Conservation (phyloP, 2,113 vertebrate genomes). For the Delphinapterus leucas region DNA sequence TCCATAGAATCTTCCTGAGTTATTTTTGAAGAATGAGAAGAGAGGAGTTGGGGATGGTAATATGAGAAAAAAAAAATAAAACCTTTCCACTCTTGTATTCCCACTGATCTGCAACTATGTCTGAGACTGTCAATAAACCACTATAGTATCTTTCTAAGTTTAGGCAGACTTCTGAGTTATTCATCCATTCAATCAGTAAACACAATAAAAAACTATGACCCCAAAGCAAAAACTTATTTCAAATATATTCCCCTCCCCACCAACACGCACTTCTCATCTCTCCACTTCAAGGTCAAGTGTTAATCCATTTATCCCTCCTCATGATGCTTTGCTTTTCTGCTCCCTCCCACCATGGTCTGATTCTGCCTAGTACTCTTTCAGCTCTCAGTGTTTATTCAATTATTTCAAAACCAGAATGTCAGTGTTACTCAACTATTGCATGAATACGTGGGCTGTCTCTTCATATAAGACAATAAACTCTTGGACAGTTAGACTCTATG, state of each 20-base stretch:
- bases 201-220: neutral
- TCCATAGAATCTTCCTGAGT: neutral
- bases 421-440: neutral
- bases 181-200: neutral
- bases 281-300: neutral
- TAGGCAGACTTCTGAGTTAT: neutral
- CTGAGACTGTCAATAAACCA: neutral
- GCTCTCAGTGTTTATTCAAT: neutral
- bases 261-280: neutral
- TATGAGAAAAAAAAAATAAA: neutral
- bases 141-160: neutral
- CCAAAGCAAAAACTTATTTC: neutral
- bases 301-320: neutral
- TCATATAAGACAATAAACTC: neutral
- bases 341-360: neutral
- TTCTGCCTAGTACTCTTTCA: neutral
- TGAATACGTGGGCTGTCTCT: neutral
- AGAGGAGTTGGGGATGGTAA: neutral
- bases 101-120: neutral
- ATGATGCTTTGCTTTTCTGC: neutral
- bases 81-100: neutral
- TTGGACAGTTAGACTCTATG: neutral
- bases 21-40: neutral
- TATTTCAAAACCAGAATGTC: neutral
- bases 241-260: neutral